phyloP scores from a whole-genome alignment of 2,797 vertebrate genomes.

The Chrysocyon brachyurus region DNA sequence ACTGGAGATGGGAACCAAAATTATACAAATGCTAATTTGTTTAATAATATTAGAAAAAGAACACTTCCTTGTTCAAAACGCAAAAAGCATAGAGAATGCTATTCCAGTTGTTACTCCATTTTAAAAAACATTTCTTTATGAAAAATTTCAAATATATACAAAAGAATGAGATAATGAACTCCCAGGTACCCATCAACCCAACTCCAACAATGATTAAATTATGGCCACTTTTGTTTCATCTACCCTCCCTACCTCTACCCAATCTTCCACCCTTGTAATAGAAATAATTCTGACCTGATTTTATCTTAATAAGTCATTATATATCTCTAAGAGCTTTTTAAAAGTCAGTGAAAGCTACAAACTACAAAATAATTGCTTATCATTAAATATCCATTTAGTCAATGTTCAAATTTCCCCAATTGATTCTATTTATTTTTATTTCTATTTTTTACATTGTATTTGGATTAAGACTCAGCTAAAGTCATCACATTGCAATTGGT shows the following conservation, averaged over 20 bases:
- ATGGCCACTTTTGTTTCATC: background rate
- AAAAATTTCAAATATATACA: background rate
- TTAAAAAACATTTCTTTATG: background rate
- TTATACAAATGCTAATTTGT: constrained; percentile 45
- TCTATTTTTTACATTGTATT: background rate
- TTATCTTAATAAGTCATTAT: background rate
- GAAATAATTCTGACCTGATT: background rate
- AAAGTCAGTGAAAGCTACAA: background rate
- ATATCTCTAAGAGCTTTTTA: background rate
- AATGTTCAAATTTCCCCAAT: background rate
- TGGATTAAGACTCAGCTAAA: background rate
- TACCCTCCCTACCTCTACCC: background rate
- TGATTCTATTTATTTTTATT: background rate
- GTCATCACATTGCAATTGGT: background rate
- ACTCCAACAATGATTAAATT: background rate
- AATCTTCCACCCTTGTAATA: background rate
- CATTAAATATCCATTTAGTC: background rate
- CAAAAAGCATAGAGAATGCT: constrained; percentile 58
- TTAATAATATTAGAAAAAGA: constrained; percentile 67
- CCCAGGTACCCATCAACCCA: background rate
- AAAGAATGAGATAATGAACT: background rate
- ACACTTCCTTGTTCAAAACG: background rate
- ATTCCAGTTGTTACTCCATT: constrained; percentile 65
- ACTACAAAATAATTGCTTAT: constrained; percentile 1
- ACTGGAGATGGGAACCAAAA: background rate